Base-by-base conservation (phyloP, 2,797 vertebrate species). In the Alectoris magna region DNA sequence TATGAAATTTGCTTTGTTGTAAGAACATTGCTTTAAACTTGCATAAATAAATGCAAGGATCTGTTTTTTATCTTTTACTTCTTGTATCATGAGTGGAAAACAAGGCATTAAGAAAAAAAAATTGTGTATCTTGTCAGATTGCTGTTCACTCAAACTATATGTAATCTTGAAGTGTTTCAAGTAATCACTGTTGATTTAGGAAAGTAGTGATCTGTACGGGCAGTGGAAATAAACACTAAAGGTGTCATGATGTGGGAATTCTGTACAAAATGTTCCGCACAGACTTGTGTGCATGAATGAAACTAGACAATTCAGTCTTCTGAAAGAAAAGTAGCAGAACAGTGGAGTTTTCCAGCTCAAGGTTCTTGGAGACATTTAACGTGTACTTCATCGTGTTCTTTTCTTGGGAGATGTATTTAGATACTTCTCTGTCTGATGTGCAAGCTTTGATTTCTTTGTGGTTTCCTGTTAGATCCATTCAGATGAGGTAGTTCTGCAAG, bases 221-320 rank as follows among this genome's bases (percentile, higher is more conserved):
- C 46, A 19, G 72, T 92, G 44, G 85, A 91, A 94, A 91, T 87
- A 94, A 78, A 89, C 60, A 64, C 55, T 53, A 15, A 90, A 94
- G 66, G 69, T 91, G 62, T 80, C 46, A 49, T 70, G 26, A 49
- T 78, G 70, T 73, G 87, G 53, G 82, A 91, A 92, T 93, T 90
- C 7, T 9, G 58, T 90, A 56, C 44, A 67, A 55, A 84, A 77
- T 18, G 5, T 95, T 86, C 76, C 91, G 56, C 67, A 58, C 66
- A 72, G n/a, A n/a, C 26, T 53, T 73, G 39, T 1, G 7, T 76
- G 48, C 70, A 44, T 90, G 76, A 74, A 31, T 46, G 62, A 82
- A 89, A 85, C 9, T 8, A 77, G 69, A 84, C 59, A 36, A 51
- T 60, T 48, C 8, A 24, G 23, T 43, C 75, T 87, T 83, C 59